Base-by-base conservation (phyloP, 2,888 invertebrate species). In the Drosophila longiperda region DNA sequence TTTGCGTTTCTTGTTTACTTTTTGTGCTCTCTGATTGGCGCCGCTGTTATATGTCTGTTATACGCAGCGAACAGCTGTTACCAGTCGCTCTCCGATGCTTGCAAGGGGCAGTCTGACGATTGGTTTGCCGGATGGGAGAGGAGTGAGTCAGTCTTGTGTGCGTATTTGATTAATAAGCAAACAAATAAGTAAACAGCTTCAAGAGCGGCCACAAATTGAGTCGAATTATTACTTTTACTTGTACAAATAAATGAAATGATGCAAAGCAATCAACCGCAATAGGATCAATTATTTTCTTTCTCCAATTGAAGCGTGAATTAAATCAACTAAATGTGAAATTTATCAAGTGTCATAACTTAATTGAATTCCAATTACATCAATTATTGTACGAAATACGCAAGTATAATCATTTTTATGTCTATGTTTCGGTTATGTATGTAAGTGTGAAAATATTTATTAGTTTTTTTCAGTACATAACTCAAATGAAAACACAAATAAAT, bases 191-290 rank as follows among this genome's bases (percentile, higher is more conserved):
- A 78, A 86, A 87, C 82, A 75, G 73, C 75, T 77, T 81, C 85
- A 82, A 84, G 88, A 89, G 88, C 74, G 68, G 71, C 73, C 83
- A 73, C 90, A 84, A 84, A 89, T 84, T 73, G 88, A 87, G 67
- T 87, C 60, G 42, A 79, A 84, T 89, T 84, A 89, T 79, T 82
- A 82, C 82, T 73, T 72, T 78, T 75, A 71, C 63, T 59, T 60
- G 38, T 2, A 23, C 48, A 40, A 61, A 34, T 40, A 42, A 68
- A 29, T 12, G 33, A 49, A 42, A 33, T 34, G 36, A 20, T 73
- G 65, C 67, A 71, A 38, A 65, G 72, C 77, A 67, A 80, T 76
- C 65, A 72, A 68, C 49, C 62, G 68, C 75, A 77, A 68, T 75
- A 72, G 62, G 63, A 60, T 38, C 40, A 76, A 49, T 75, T 75